Evolutionary conservation across 2,888 invertebrate genomes (phyloP), one percentile per base, ranked within the genome.

Genomic region (Micoletzkya japonica): DNA sequence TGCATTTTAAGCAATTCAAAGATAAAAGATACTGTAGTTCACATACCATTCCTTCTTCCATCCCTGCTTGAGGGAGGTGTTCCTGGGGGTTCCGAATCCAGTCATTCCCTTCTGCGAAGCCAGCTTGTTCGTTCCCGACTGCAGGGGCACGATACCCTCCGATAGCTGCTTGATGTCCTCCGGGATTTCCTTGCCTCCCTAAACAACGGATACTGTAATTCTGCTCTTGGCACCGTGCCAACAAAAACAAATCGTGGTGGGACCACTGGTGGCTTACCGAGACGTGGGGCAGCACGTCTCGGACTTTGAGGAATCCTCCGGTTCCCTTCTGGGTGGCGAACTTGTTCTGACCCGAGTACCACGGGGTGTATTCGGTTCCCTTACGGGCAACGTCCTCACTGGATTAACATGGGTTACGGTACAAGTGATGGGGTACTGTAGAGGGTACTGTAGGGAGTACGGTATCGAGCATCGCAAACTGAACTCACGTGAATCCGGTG

Each of bases 71-170:
- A 73, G 73, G 44, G 77, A 75, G 54, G 81, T 84, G 77, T 85
- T 85, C 70, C 89, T 82, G 24, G 87, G 86, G 50, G 88, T 87
- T 39, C 89, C 89, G 81, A 89, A 89, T 17, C 88, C 88, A 58
- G 87, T 88, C 87, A 88, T 88, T 61, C 87, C 87, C n/a, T 49
- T 57, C 81, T 89, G 89, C 39, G 87, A 87, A 50, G 89, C 89
- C 49, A 88, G 87, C 77, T 86, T 86, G 83, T 89, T 88, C 64
- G 87, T 87, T 61, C 89, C 89, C 70, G 88, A 88, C 78, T 89
- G 88, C 30, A 88, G 85, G 30, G 88, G 82, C 49, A 85, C 83
- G 59, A 85, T 78, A 60, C 81, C 63, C 60, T 84, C 83, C 26
- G 84, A 84, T 71, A 80, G 81, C 67, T 78, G 80, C 75, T 81